Conservation (phyloP, 2,797 vertebrate genomes). For the Leontopithecus rosalia region DNA sequence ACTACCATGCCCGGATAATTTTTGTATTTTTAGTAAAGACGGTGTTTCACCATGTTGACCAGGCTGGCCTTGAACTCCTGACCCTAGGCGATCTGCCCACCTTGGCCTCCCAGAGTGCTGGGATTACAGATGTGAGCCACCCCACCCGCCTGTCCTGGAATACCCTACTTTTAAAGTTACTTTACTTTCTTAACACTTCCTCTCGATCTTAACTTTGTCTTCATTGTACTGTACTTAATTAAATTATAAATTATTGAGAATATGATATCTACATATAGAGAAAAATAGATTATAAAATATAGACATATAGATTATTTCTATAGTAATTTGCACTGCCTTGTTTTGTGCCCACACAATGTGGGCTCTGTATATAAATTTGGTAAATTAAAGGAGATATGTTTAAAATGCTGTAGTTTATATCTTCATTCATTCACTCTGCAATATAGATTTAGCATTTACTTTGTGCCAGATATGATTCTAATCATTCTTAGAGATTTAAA, state of each 20-base stretch:
- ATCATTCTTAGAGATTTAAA: not conserved
- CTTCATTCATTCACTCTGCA: not conserved
- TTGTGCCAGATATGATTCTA: not conserved
- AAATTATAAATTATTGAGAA: not conserved
- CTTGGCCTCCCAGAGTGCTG: not conserved
- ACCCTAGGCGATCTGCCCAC: accelerated
- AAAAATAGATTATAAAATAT: not conserved
- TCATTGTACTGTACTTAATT: not conserved
- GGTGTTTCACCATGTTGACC: not conserved
- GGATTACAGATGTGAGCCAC: not conserved
- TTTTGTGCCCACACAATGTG: not conserved
- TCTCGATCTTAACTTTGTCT: not conserved
- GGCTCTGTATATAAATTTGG: not conserved
- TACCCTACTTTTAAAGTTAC: not conserved
- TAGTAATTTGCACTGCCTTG: not conserved
- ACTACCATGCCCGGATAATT: not conserved
- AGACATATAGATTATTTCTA: not conserved
- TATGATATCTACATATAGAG: not conserved
- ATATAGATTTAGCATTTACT: not conserved
- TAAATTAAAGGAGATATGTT: not conserved
- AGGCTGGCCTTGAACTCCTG: not conserved
- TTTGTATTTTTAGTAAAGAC: not conserved
- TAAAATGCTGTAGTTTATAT: not conserved
- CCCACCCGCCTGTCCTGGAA: accelerated
- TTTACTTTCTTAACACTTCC: not conserved